These are phyloP conservation scores for Stegodyphus mimosarum DNA, from an alignment of 1,140 invertebrate species.

Conservation along the genomic window DNA sequence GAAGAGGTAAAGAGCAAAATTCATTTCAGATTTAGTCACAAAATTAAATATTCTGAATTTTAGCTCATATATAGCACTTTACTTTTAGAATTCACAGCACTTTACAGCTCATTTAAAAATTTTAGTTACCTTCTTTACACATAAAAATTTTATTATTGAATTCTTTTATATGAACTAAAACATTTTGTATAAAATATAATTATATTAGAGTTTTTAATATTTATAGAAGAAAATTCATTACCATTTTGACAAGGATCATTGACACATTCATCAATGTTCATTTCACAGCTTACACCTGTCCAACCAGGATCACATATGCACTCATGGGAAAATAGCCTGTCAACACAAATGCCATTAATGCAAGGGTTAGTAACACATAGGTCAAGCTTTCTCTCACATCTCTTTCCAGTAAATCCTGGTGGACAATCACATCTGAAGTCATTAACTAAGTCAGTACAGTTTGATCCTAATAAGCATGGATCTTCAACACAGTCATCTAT, in stretches of 20 bases:
- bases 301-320: constrained; percentile 92
- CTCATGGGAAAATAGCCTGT: constrained; percentile 86
- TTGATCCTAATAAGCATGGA: constrained; percentile 90
- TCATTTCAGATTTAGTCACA: too few relatives aligned
- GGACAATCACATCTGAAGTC: constrained; percentile 94
- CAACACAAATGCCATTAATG: constrained; percentile 91
- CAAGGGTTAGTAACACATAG: constrained; percentile 90
- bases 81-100: too few relatives aligned
- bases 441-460: constrained; percentile 92
- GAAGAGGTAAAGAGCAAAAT: too few relatives aligned
- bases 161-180: too few relatives aligned
- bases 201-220: too few relatives aligned
- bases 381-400: constrained; percentile 95
- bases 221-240: constrained; percentile 56
- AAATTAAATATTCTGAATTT: too few relatives aligned
- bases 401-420: constrained; percentile 93
- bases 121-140: too few relatives aligned
- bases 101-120: too few relatives aligned
- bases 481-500: constrained; percentile 93
- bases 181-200: too few relatives aligned
- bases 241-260: constrained; percentile 89
- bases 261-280: constrained; percentile 91
- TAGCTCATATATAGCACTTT: too few relatives aligned
- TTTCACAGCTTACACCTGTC: constrained; percentile 84
- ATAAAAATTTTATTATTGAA: too few relatives aligned